Conservation (phyloP, 2,797 vertebrate species). For the Phataginus tetradactyla region DNA sequence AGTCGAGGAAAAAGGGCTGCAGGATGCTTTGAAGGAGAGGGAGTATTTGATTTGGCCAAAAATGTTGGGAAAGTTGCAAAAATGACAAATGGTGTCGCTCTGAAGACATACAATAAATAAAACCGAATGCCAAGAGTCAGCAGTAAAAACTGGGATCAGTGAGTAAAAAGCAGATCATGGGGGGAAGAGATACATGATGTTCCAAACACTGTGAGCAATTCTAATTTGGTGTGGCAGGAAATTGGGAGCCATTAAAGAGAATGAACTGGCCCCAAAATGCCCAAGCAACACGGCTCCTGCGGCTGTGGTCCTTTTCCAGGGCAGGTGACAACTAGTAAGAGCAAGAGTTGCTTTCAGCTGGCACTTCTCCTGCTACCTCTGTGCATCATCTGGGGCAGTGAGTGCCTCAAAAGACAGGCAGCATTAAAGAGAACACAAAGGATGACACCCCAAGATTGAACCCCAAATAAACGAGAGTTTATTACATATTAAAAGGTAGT, state of each 20-base stretch:
- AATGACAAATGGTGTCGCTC: slow-evolving; percentile 20
- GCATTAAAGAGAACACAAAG: background rate
- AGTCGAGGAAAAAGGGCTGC: too few species aligned
- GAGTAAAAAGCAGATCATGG: background rate
- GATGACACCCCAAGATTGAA: background rate
- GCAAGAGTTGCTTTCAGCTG: background rate
- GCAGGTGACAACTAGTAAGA: background rate
- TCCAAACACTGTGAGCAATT: slow-evolving; percentile 2
- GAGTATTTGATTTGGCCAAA: background rate
- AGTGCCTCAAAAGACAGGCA: slow-evolving; percentile 33
- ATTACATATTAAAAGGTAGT: slow-evolving; percentile 57
- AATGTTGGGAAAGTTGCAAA: slow-evolving; percentile 17
- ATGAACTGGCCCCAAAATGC: slow-evolving; percentile 52
- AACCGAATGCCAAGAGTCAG: background rate
- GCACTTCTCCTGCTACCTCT: slow-evolving; percentile 5
- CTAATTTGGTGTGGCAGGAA: background rate
- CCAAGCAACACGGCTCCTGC: slow-evolving; percentile 11
- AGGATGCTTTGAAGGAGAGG: background rate
- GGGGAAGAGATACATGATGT: background rate
- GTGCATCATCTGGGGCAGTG: slow-evolving; percentile 50
- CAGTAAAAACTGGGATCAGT: background rate
- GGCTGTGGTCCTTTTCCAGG: background rate
- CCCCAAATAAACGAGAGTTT: slow-evolving; percentile 28
- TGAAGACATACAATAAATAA: slow-evolving; percentile 42
- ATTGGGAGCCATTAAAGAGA: background rate